phyloP scores from a whole-genome alignment of 2,888 invertebrate species.

The Melieria picta region DNA sequence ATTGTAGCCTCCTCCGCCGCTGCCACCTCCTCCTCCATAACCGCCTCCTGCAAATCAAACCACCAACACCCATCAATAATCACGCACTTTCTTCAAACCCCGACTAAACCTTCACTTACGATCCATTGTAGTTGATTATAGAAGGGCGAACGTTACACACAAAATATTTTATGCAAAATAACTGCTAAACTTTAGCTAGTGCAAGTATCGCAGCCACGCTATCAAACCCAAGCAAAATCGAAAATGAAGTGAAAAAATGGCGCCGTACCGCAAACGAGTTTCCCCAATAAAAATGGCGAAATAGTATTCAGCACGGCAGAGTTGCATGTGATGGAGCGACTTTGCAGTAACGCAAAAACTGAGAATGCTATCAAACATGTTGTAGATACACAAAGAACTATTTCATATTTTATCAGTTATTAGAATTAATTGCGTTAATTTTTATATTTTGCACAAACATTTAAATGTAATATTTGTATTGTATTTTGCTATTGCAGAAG shows the following conservation, averaged over 20 bases:
- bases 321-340: too few species aligned
- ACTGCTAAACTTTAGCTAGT: not conserved
- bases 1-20: conserved; percentile 58
- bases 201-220: conserved; percentile 10
- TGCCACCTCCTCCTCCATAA: conserved; percentile 43
- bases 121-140: conserved; percentile 13
- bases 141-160: not conserved
- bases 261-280: conserved; percentile 11
- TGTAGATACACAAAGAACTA: too few species aligned
- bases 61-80: not conserved
- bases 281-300: not conserved
- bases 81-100: conserved; percentile 29
- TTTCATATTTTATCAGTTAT: too few species aligned
- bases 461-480: too few species aligned
- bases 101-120: conserved; percentile 18
- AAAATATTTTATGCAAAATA: too few species aligned
- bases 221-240: conserved; percentile 11
- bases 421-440: too few species aligned
- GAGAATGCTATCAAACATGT: too few species aligned
- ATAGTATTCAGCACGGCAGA: too few species aligned
- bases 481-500: too few species aligned
- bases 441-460: too few species aligned
- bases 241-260: conserved; percentile 25
- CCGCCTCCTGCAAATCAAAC: conserved; percentile 27
- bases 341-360: too few species aligned